phyloP scores from a whole-genome alignment of 2,113 vertebrate species.

The Glaucidium brasilianum region DNA sequence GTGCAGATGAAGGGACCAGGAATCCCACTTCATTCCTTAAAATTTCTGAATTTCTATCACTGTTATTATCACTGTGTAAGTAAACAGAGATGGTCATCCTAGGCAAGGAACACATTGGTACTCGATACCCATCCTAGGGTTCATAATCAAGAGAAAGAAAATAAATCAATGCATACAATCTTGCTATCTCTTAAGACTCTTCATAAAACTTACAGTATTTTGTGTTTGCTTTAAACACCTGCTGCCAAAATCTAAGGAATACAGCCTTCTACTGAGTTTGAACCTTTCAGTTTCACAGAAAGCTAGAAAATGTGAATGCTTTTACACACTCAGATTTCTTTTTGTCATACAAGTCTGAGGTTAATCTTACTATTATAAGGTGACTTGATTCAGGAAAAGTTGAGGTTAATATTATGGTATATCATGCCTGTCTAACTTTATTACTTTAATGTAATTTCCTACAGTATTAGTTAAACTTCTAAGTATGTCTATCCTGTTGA shows the following conservation, averaged over 20 bases:
- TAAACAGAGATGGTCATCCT: neutral
- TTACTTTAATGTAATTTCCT: neutral
- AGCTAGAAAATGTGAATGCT: neutral
- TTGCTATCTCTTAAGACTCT: neutral
- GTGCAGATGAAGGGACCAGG: neutral
- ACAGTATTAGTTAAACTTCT: neutral
- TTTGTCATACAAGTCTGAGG: neutral
- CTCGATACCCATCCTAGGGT: neutral
- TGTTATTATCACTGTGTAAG: neutral
- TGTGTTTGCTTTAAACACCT: neutral
- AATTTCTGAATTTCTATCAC: neutral
- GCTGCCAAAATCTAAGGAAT: neutral
- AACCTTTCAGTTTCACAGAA: neutral
- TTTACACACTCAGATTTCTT: neutral
- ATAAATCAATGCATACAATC: rapidly evolving
- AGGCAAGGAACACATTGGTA: neutral
- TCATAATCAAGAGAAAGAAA: neutral
- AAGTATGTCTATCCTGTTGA: neutral
- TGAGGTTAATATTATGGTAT: neutral
- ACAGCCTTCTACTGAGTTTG: neutral
- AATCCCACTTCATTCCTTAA: neutral
- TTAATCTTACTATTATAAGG: neutral
- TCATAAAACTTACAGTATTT: neutral
- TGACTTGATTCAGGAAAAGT: neutral
- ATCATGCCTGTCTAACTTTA: neutral